A percentile compares a stretch with the other conserved stretches of the same genome.
Evolutionary conservation across 2,888 invertebrate genomes (phyloP).

Genomic region (Patella ulyssiponensis): DNA sequence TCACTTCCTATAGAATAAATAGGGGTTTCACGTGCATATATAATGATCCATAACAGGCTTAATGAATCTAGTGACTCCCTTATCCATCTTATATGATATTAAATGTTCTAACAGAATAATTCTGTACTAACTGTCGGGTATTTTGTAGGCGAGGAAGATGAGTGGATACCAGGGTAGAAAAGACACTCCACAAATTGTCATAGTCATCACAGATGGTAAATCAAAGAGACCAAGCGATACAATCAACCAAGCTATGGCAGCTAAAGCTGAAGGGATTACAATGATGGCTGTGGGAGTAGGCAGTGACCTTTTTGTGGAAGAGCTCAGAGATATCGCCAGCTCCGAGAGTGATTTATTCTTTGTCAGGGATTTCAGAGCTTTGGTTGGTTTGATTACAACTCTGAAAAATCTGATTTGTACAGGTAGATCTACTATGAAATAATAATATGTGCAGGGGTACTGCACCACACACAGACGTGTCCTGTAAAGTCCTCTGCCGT

Average conservation of each 20-base stretch:
- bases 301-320: conserved; percentile 43
- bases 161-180: conserved; percentile 43
- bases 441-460: no score
- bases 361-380: conserved; percentile 53
- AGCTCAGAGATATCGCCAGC: conserved; percentile 54
- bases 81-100: no score
- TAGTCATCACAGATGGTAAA: conserved; percentile 61
- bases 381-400: conserved; percentile 47
- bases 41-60: no score
- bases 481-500: no score
- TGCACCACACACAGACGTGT: no score
- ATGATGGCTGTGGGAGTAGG: conserved; percentile 61
- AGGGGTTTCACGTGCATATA: no score
- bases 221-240: conserved; percentile 51
- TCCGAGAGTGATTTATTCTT: conserved; percentile 48
- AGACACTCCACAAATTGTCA: conserved; percentile 49
- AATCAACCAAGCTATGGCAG: conserved; percentile 46
- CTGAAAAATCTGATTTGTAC: conserved; percentile 57
- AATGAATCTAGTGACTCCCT: no score
- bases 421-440: conserved; percentile 39
- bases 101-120: no score
- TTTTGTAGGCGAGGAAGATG: conserved; percentile 37
- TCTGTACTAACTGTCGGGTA: no score
- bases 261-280: conserved; percentile 47
- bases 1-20: no score